A percentile compares a stretch with the other conserved stretches of the same genome.
Conservation (phyloP, 2,888 invertebrate species). For the Conus canariensis region DNA sequence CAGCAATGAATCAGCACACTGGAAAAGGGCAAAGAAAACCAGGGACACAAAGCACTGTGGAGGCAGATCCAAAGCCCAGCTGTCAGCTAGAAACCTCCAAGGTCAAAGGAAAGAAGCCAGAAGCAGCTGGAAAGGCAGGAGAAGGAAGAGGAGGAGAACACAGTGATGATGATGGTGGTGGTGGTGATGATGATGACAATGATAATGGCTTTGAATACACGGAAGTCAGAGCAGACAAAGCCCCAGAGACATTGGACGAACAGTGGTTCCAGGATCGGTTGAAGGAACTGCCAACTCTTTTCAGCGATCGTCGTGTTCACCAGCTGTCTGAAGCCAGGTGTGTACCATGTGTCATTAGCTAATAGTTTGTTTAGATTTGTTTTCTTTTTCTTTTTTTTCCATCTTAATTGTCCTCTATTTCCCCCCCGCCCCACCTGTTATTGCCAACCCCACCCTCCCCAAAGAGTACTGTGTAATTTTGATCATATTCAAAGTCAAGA, state of each 20-base stretch:
- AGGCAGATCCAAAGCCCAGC: too few relatives aligned
- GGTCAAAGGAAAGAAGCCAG: background rate
- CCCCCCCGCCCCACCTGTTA: background rate
- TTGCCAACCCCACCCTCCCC: background rate
- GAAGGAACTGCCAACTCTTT: background rate
- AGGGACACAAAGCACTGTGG: too few relatives aligned
- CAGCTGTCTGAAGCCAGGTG: background rate
- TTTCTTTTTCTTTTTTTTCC: background rate
- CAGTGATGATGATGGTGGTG: background rate
- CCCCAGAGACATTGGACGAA: background rate
- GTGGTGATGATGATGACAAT: background rate
- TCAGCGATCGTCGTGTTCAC: background rate
- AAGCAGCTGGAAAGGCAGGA: background rate
- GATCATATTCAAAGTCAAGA: too few relatives aligned
- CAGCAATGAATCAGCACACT: too few relatives aligned
- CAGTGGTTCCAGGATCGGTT: background rate
- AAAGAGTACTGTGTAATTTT: too few relatives aligned
- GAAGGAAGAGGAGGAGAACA: background rate
- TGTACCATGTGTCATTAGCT: too few relatives aligned
- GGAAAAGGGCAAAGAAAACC: too few relatives aligned
- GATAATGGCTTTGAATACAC: too few relatives aligned
- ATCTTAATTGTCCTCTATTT: background rate
- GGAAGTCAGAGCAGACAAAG: too few relatives aligned
- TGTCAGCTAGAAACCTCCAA: background rate
- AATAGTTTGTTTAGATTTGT: too few relatives aligned